Evolutionary conservation across 2,797 vertebrate genomes (phyloP).

Genomic region (Silurus lanzhouensis): DNA sequence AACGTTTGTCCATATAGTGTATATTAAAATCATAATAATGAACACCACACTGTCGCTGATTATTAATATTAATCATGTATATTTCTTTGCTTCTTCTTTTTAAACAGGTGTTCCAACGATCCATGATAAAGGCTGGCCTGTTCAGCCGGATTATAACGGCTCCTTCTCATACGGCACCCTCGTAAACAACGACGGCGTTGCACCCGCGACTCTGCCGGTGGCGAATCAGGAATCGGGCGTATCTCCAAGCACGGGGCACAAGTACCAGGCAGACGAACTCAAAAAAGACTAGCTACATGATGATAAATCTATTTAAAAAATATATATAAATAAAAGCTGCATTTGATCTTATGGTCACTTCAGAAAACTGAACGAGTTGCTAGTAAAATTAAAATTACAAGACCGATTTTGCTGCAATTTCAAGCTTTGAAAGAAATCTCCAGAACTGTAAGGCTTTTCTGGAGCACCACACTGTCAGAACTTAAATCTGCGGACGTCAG

Average conservation of each 20-base stretch:
- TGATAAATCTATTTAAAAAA: not conserved
- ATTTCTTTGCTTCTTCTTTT: not conserved
- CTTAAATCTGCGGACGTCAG: not conserved
- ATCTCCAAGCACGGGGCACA: slow-evolving; percentile 52
- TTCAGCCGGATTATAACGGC: slow-evolving; percentile 87
- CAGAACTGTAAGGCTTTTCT: not conserved
- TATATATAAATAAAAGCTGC: not conserved
- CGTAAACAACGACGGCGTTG: slow-evolving; percentile 85
- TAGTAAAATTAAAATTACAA: not conserved
- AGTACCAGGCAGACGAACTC: slow-evolving; percentile 72
- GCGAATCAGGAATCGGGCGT: slow-evolving; percentile 73
- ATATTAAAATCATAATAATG: too few relatives aligned
- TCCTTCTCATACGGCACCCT: slow-evolving; percentile 94
- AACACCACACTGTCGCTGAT: not conserved
- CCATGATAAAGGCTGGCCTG: slow-evolving; percentile 81
- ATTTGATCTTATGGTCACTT: not conserved
- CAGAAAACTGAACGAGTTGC: slow-evolving; percentile 3
- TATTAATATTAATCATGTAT: not conserved
- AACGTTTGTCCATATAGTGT: too few relatives aligned
- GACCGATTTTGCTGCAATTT: not conserved
- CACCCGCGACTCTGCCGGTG: slow-evolving; percentile 75
- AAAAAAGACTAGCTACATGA: slow-evolving; percentile 77
- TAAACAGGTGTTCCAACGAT: slow-evolving; percentile 85
- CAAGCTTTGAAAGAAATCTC: not conserved
- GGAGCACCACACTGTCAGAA: not conserved